phyloP scores from a whole-genome alignment of 1,140 invertebrate genomes.

The Ostrea denselamellosa region DNA sequence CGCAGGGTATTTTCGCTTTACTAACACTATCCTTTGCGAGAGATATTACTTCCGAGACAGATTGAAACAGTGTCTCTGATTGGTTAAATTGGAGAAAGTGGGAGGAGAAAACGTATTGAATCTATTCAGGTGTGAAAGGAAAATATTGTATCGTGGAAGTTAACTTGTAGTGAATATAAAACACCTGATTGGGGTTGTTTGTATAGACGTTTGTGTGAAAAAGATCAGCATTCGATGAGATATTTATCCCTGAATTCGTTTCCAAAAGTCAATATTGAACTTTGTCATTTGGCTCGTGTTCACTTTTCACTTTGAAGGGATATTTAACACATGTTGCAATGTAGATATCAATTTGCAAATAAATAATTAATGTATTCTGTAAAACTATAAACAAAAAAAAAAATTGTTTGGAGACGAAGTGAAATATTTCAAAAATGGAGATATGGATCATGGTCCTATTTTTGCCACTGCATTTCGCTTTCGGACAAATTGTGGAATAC shows the following conservation, averaged over 20 bases:
- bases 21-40: not conserved
- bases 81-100: not conserved
- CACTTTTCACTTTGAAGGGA: not conserved
- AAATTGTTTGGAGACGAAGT: not conserved
- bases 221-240: constrained; percentile 37
- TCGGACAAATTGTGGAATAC: constrained; percentile 33
- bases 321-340: constrained; percentile 23
- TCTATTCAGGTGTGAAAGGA: constrained; percentile 32
- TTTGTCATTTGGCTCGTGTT: constrained; percentile 23
- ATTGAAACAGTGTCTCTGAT: not conserved
- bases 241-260: constrained; percentile 24
- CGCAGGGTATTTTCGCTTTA: constrained; percentile 29
- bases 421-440: not conserved
- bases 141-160: constrained; percentile 39
- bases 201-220: constrained; percentile 34
- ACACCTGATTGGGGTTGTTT: constrained; percentile 34
- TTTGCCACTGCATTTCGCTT: not conserved
- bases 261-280: constrained; percentile 39
- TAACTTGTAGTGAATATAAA: constrained; percentile 39
- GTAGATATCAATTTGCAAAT: constrained; percentile 29
- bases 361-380: constrained; percentile 1
- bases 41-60: constrained; percentile 12
- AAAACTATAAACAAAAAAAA: not conserved
- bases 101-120: constrained; percentile 11
- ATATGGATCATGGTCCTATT: not conserved